A percentile compares a stretch with the other conserved stretches of the same genome.
Evolutionary conservation across 2,113 vertebrate genomes (phyloP).

Genomic region (Zootoca vivipara): DNA sequence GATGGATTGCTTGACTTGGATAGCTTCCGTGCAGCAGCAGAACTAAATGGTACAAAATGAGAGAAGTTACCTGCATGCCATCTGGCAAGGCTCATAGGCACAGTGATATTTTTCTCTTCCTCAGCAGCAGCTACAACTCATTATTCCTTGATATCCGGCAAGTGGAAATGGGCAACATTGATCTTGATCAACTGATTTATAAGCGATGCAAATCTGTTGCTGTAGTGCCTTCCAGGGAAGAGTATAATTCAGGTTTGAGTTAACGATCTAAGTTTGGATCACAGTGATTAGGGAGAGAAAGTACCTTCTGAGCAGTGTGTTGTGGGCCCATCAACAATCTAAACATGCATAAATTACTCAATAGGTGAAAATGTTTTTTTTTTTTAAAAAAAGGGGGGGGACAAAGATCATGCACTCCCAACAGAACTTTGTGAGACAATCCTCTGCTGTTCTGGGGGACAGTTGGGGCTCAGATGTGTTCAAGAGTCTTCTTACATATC

Average conservation of each 20-base stretch:
- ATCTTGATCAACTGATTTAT: constrained; percentile 38
- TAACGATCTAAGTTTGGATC: background rate
- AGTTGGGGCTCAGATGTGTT: background rate
- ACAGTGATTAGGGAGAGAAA: too few relatives aligned
- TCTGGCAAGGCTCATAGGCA: constrained; percentile 47
- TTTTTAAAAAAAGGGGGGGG: too few relatives aligned
- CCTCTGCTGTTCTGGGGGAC: too few relatives aligned
- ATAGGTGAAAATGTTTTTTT: background rate
- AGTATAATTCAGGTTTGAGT: background rate
- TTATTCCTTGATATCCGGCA: constrained; percentile 3
- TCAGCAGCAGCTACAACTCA: constrained; percentile 23
- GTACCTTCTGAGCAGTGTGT: background rate
- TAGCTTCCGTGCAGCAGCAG: constrained; percentile 67
- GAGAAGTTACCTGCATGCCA: constrained; percentile 71
- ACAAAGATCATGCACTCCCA: background rate
- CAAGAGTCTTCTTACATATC: background rate
- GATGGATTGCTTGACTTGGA: constrained; percentile 45
- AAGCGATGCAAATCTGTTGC: constrained; percentile 22
- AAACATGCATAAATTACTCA: background rate
- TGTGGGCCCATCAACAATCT: rapidly evolving
- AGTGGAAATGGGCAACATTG: constrained; percentile 33
- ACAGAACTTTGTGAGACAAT: background rate
- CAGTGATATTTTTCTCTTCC: constrained; percentile 34
- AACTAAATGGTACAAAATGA: constrained; percentile 66
- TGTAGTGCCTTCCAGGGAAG: constrained; percentile 28